Evolutionary conservation across 2,797 vertebrate genomes (phyloP), one percentile per base, ranked within the genome.

Genomic region (Pogonophryne albipinna): DNA sequence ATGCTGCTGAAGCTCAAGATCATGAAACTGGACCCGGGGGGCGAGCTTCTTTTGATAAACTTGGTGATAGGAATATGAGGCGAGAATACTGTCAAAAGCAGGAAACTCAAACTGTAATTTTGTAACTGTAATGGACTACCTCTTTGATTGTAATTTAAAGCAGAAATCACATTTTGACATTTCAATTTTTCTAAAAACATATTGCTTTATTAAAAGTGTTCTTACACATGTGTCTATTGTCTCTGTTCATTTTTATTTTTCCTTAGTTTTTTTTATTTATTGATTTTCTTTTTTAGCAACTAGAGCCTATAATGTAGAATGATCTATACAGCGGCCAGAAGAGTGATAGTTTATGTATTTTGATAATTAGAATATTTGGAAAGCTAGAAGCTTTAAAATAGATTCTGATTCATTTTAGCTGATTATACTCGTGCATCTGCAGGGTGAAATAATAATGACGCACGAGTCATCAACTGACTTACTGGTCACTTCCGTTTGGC

Each of bases 161-260:
- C 14, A 72, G 47, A 45, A 58, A 74, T 66, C 2, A 0, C 62
- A 51, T 64, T 9, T 38, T 7, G 34, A 85, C 93, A 94, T 87
- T 94, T 76, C 6, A 41, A 4, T 85, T 94, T 94, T 79, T 88
- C 88, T 87, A 93, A 95, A 94, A 89, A 84, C 1, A 41, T 1
- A 94, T 94, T 94, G 93, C 71, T 96, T 94, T 94, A 95, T 92
- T 94, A 84, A 92, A 85, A 86, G 78, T 85, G 51, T 90, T 87
- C 88, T 79, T 90, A 87, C 92, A 4, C 27, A 38, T 9, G 34
- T 38, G 34, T 38, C 34, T 38, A 6, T 38, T 9, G 34, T 38
- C 34, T 38, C 34, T 6, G 34, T 38, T 38, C 34, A 38, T 38
- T 38, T 38, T 1, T 0, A 78, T 86, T 16, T 58, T 86, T n/a